Conservation (phyloP, 2,888 invertebrate genomes). For the Drosophila anceps region DNA sequence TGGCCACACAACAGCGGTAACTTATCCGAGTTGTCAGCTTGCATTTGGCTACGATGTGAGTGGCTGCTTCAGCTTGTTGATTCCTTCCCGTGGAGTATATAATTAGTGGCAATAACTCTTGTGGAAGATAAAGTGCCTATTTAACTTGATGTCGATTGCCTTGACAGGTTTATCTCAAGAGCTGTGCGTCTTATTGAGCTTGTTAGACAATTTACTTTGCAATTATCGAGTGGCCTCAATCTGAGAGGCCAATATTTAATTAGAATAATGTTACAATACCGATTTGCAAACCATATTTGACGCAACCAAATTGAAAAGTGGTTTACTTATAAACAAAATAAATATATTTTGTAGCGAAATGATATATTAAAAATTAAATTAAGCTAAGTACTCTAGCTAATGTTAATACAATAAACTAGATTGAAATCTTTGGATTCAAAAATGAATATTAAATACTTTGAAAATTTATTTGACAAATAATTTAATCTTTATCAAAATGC, state of each 20-base stretch:
- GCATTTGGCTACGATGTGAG: slow-evolving; percentile 29
- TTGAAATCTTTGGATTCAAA: background rate
- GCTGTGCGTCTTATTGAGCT: background rate
- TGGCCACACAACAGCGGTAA: slow-evolving; percentile 58
- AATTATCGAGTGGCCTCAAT: background rate
- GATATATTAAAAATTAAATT: background rate
- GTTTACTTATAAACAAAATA: background rate
- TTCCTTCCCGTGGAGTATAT: slow-evolving; percentile 45
- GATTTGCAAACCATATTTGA: background rate
- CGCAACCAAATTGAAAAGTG: background rate
- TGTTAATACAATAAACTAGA: background rate
- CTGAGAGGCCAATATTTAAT: background rate
- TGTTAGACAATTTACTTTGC: background rate
- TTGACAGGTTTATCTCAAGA: slow-evolving; percentile 1
- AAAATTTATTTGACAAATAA: background rate
- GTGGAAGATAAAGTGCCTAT: background rate
- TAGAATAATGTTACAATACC: background rate
- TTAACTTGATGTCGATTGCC: background rate
- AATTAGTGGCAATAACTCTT: slow-evolving; percentile 57
- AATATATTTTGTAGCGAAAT: background rate
- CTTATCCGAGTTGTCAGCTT: slow-evolving; percentile 58
- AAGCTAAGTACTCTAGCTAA: accelerated
- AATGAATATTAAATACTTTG: background rate
- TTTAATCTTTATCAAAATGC: too few species aligned
- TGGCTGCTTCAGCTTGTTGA: slow-evolving; percentile 51